These are phyloP conservation scores for Acinonyx jubatus DNA, from an alignment of 2,113 vertebrate species.

Conservation along the genomic window DNA sequence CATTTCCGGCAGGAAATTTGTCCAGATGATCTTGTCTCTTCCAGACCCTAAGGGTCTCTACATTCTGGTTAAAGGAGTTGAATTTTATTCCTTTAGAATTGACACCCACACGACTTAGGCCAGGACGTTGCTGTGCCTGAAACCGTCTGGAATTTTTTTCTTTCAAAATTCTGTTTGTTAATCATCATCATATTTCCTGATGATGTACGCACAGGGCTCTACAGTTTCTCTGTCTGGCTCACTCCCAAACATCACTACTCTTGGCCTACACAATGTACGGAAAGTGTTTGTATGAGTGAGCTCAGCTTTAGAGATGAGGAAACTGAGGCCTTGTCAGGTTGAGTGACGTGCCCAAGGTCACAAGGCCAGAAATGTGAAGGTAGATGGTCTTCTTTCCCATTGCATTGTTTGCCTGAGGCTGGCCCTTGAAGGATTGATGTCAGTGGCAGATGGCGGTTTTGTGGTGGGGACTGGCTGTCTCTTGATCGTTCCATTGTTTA, in stretches of 20 bases:
- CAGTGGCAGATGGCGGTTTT: conserved; percentile 76
- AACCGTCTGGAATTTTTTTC: conserved; percentile 26
- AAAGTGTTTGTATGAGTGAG: neutral
- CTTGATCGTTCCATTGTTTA: conserved; percentile 84
- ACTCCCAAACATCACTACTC: neutral
- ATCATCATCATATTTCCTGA: neutral
- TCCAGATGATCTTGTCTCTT: conserved; percentile 1
- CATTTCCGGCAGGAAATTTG: conserved; percentile 52
- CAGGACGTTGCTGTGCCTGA: neutral
- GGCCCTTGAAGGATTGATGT: conserved; percentile 63
- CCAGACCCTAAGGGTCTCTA: neutral
- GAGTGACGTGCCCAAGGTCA: conserved; percentile 48
- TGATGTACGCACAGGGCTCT: neutral
- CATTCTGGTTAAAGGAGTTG: neutral
- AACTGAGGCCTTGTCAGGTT: neutral
- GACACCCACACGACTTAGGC: neutral
- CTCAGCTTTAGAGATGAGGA: neutral
- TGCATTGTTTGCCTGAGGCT: neutral
- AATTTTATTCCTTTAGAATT: neutral
- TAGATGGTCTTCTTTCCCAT: neutral
- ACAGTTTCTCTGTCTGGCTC: neutral
- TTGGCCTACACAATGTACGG: neutral
- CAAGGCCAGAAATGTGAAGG: neutral
- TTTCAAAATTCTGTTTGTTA: neutral
- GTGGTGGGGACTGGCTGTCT: conserved; percentile 78